phyloP scores from a whole-genome alignment of 1,140 invertebrate species.

The Diprion similis region DNA sequence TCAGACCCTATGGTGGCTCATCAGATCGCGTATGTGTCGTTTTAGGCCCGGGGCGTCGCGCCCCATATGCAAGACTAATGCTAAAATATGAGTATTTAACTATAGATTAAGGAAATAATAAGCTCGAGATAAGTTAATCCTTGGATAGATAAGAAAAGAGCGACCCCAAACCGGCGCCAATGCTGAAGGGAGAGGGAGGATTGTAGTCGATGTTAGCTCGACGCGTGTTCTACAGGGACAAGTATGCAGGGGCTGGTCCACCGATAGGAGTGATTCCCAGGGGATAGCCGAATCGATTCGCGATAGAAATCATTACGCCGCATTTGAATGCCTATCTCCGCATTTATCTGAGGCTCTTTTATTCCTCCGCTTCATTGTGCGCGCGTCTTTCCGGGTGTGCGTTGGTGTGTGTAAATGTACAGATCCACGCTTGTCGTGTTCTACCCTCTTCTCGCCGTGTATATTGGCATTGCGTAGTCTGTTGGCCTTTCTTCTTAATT shows the following conservation, averaged over 20 bases:
- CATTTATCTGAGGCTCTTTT: constrained; percentile 52
- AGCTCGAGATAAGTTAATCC: constrained; percentile 62
- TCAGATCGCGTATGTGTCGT: not conserved
- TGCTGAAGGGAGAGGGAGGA: too few relatives aligned
- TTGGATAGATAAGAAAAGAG: constrained; percentile 53
- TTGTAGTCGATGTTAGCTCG: not conserved
- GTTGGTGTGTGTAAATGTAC: not conserved
- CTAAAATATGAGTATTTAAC: constrained; percentile 63
- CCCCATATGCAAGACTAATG: constrained; percentile 42
- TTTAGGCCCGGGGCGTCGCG: not conserved
- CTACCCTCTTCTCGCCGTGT: constrained; percentile 18
- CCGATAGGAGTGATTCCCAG: constrained; percentile 51
- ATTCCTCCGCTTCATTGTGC: constrained; percentile 18
- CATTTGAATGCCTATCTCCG: constrained; percentile 61
- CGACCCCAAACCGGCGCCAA: constrained; percentile 18
- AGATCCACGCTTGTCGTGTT: not conserved
- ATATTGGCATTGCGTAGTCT: not conserved
- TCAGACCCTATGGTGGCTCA: not conserved
- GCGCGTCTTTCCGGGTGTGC: constrained; percentile 2
- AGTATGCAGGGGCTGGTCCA: constrained; percentile 23
- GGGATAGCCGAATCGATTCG: constrained; percentile 60
- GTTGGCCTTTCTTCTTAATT: constrained; percentile 2
- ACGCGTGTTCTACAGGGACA: constrained; percentile 14
- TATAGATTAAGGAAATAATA: constrained; percentile 62
- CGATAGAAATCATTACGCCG: constrained; percentile 61